Conservation (phyloP, 2,888 invertebrate genomes). For the Acronicta psi region DNA sequence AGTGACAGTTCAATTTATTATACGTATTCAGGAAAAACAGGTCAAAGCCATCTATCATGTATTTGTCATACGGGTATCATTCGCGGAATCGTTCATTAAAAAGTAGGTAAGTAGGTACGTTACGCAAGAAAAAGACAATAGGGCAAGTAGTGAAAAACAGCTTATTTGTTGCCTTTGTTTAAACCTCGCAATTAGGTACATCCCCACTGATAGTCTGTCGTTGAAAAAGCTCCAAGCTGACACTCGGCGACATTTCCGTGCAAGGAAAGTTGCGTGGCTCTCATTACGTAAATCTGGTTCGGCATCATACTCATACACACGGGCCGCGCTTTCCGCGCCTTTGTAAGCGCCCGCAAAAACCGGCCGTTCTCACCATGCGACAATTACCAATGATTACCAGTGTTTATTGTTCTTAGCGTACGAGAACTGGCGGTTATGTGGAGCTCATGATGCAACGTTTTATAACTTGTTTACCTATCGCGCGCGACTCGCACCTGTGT, state of each 20-base stretch:
- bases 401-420: constrained; percentile 77
- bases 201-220: constrained; percentile 15
- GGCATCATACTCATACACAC: constrained; percentile 50
- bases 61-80: no score
- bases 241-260: constrained; percentile 58
- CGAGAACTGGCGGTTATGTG: constrained; percentile 72
- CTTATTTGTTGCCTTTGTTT: constrained; percentile 11
- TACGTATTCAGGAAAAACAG: no score
- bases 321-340: constrained; percentile 72
- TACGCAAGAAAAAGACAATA: no score
- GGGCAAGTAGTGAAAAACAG: not conserved
- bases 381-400: constrained; percentile 78
- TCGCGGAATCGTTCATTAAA: no score
- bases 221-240: constrained; percentile 44
- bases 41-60: no score
- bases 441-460: constrained; percentile 69
- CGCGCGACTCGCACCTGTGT: constrained; percentile 44
- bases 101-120: no score
- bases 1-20: no score
- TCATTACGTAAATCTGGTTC: constrained; percentile 83
- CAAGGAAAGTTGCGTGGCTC: constrained; percentile 73
- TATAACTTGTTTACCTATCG: constrained; percentile 62
- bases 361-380: constrained; percentile 74
- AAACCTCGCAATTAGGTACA: constrained; percentile 22
- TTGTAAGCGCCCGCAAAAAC: constrained; percentile 75